Conservation (phyloP, 2,888 invertebrate genomes). For the Netelia fuscicornis region DNA sequence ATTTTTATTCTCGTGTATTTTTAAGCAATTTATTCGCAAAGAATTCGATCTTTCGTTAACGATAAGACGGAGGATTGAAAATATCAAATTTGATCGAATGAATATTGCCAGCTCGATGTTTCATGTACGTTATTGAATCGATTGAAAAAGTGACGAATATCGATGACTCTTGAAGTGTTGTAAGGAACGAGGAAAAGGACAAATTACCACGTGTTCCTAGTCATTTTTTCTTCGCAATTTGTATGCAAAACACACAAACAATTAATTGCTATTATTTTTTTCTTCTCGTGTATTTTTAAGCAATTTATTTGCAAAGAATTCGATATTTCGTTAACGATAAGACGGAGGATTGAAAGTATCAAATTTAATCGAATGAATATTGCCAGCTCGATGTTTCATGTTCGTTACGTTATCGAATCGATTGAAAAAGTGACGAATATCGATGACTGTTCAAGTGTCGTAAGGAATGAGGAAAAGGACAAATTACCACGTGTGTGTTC, state of each 20-base stretch:
- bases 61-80: too few species aligned
- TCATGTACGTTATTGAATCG: too few species aligned
- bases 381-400: too few species aligned
- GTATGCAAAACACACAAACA: slow-evolving; percentile 24
- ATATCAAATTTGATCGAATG: too few species aligned
- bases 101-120: too few species aligned
- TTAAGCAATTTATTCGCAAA: neutral
- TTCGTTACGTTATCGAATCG: too few species aligned
- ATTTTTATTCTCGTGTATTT: neutral
- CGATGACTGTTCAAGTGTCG: neutral
- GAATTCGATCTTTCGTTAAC: neutral
- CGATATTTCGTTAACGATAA: neutral
- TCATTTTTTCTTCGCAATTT: slow-evolving; percentile 33
- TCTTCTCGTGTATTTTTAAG: neutral
- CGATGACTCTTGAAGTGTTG: neutral
- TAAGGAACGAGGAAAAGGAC: slow-evolving; percentile 4
- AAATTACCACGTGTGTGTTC: slow-evolving; percentile 45
- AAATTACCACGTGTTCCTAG: slow-evolving; percentile 47
- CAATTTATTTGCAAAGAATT: neutral
- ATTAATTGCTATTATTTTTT: slow-evolving; percentile 5
- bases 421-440: neutral
- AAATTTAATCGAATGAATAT: too few species aligned
- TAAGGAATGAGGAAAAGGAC: slow-evolving; percentile 7
- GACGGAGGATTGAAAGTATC: too few species aligned
- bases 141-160: neutral